Percentiles rank a stretch among this genome's conserved stretches.
Conservation (phyloP, 2,797 vertebrate genomes). For the Etheostoma nigrum region DNA sequence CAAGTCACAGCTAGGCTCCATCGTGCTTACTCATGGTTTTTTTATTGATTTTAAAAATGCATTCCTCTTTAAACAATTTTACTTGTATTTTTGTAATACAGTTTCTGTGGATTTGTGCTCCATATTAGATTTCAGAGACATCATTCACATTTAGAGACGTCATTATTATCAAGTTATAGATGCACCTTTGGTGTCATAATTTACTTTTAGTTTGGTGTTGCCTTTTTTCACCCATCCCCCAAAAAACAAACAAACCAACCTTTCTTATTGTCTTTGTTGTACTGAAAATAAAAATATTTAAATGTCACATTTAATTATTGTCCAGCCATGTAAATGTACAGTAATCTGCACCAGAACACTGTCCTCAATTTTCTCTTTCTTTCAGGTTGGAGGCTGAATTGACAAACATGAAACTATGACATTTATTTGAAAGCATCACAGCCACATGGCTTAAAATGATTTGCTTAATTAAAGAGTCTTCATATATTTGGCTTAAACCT, state of each 20-base stretch:
- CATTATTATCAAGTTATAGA: neutral
- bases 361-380: conserved; percentile 42
- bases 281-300: neutral
- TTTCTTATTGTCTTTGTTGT: neutral
- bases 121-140: neutral
- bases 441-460: conserved; percentile 61
- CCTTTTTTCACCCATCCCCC: no score
- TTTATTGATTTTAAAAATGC: neutral
- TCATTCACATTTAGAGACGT: no score
- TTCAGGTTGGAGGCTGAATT: conserved; percentile 35
- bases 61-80: neutral
- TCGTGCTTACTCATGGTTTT: neutral
- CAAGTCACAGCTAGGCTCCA: conserved; percentile 17
- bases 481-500: conserved; percentile 68
- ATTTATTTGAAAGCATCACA: conserved; percentile 67
- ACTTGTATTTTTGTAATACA: neutral
- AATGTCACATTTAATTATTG: neutral
- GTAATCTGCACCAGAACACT: conserved; percentile 1
- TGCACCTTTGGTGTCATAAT: neutral
- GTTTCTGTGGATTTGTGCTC: neutral
- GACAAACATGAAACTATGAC: conserved; percentile 53
- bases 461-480: conserved; percentile 67
- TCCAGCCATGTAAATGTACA: neutral
- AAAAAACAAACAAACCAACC: no score
- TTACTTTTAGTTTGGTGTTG: neutral